Evolutionary conservation across 2,113 vertebrate genomes (phyloP), one percentile per base, ranked within the genome.

Genomic region (Corydoras maculifer): DNA sequence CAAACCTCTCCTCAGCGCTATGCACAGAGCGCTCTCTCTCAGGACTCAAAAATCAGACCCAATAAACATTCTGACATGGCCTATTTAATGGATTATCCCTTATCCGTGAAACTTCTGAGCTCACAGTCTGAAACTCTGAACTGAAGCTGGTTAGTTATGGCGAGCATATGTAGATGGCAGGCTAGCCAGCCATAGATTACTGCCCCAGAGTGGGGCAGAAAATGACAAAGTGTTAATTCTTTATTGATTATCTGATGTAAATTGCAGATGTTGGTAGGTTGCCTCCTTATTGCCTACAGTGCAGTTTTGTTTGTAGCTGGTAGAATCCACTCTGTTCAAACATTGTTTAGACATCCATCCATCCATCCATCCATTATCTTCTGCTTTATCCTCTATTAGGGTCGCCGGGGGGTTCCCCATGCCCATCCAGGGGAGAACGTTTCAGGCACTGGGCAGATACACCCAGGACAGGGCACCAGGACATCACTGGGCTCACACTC

Each of bases 61-160:
- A 53, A 53, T 14, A 53, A 75, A 70, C 68, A 73, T 48, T 60
- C 9, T 53, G 51, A 10, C 13, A 53, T 14, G 51, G 13, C 51
- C 13, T 53, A 14, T 53, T 53, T 53, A 53, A 10, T 14, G 51
- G 51, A 53, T 53, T 53, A 53, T 53, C 51, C 35, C 35, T 43
- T 43, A 43, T 43, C 35, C 4, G 35, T 53, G 11, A 14, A 53
- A 53, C 51, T 53, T 14, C 51, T 53, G 51, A 53, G 10, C 35
- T 43, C 9, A 53, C 51, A 53, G 51, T 53, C 51, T 53, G 9
- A 53, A 53, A 53, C 51, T 12, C 32, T 53, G 58, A 63, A 63
- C 32, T 53, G 58, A 63, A 63, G 13, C 73, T 63, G 51, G 11
- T 55, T 55, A 13, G 65, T 14, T 55, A 55, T 9, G 25, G 51